Percentiles rank a stretch among this genome's conserved stretches.
These are phyloP conservation scores for Mesorhabditis spiculigera DNA, from an alignment of 2,888 invertebrate species.

Conservation along the genomic window DNA sequence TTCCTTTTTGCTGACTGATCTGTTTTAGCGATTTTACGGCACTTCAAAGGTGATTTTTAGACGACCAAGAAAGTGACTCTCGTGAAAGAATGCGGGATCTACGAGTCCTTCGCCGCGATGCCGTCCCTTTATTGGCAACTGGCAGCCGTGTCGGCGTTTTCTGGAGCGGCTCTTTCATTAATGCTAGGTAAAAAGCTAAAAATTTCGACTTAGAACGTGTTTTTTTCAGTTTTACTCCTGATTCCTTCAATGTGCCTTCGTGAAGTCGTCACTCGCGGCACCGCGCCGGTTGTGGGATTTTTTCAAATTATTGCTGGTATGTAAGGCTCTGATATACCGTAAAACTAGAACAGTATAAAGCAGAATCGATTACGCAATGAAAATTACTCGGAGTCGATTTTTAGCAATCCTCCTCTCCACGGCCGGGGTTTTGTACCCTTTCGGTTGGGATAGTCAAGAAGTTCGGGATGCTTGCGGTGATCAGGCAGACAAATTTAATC, in stretches of 20 bases:
- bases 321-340: slow-evolving; percentile 11
- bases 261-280: slow-evolving; percentile 26
- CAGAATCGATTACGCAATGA: neutral
- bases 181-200: neutral
- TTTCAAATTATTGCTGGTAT: slow-evolving; percentile 40
- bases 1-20: slow-evolving; percentile 68
- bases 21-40: slow-evolving; percentile 69
- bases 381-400: neutral
- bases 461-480: slow-evolving; percentile 69
- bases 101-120: slow-evolving; percentile 70
- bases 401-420: slow-evolving; percentile 62
- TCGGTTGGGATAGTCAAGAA: slow-evolving; percentile 70
- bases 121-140: slow-evolving; percentile 72
- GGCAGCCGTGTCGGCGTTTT: slow-evolving; percentile 68
- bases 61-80: slow-evolving; percentile 57
- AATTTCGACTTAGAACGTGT: neutral
- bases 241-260: slow-evolving; percentile 38
- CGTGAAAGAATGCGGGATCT: slow-evolving; percentile 70
- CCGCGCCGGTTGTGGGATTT: slow-evolving; percentile 36
- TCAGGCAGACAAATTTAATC: slow-evolving; percentile 66
- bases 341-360: neutral
- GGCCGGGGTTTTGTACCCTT: slow-evolving; percentile 68
- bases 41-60: slow-evolving; percentile 7
- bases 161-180: slow-evolving; percentile 59
- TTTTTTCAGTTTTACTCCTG: slow-evolving; percentile 21